Evolutionary conservation across 2,113 vertebrate species (phyloP), one percentile per base, ranked within the genome.

Genomic region (Phylloscopus trochiloides): DNA sequence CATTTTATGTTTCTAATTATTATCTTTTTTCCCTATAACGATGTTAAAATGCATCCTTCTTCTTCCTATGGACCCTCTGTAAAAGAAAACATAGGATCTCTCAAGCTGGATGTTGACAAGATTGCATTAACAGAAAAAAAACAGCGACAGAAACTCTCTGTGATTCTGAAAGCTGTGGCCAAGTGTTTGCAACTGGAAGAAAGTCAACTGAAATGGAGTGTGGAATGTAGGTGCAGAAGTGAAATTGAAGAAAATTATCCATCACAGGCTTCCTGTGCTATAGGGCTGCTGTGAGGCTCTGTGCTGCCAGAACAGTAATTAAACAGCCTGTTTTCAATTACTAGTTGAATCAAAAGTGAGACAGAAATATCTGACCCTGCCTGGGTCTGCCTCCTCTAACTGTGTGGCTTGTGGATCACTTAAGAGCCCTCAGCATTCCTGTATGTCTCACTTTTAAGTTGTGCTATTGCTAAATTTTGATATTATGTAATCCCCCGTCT

Each of bases 81-180:
- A 40, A 9, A 87, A 99, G 99, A 97, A 95, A 98, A 78, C 50
- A 94, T 99, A 88, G 96, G 98, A 0, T 97, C 93, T 7, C 77
- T 98, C 62, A 90, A 94, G 29, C 75, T 99, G 96, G 84, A 98
- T 4, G 98, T 99, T 86, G 98, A 99, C 42, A 99, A 99, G 86
- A 99, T 99, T 0, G 98, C 98, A 0, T 20, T 99, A 89, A 98
- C 98, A 2, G 83, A 96, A 1, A 54, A 51, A 18, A 98, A 98
- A 61, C 99, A 99, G 97, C 96, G 95, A 29, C 98, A 62, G 72
- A 99, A 99, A 84, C 98, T 99, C 36, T 77, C 97, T 3, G 36
- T 97, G 40, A 94, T 99, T 77, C 89, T 99, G 94, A 97, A 97
- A 85, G 97, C 98, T 10, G 58, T 98, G 92, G 93, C 98, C 42